Conservation (phyloP, 2,113 vertebrate genomes). For the Nothobranchius furzeri region DNA sequence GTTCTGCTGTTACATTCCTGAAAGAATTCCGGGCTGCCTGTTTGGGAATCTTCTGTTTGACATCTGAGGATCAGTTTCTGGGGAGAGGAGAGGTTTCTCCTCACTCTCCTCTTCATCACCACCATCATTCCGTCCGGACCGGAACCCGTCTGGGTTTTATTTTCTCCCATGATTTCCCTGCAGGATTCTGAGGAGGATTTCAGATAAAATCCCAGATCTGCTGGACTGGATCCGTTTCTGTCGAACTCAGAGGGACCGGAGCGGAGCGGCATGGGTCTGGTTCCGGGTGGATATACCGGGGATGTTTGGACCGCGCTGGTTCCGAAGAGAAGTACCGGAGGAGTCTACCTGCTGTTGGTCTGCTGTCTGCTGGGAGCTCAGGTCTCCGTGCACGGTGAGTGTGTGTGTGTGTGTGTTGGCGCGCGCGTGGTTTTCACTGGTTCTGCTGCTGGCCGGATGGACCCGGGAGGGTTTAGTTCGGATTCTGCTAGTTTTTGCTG, state of each 20-base stretch:
- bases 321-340: constrained; percentile 35
- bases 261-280: constrained; percentile 60
- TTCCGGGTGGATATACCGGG: constrained; percentile 41
- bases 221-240: constrained; percentile 11
- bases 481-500: too few relatives aligned
- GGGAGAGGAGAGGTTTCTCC: constrained; percentile 28
- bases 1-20: constrained; percentile 18
- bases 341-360: constrained; percentile 64
- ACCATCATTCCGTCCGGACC: neutral
- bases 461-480: too few relatives aligned
- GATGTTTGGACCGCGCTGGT: constrained; percentile 42
- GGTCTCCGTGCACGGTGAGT: constrained; percentile 52
- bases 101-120: constrained; percentile 1
- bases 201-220: neutral
- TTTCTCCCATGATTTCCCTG: neutral
- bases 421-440: neutral
- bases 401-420: constrained; percentile 9
- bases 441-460: too few relatives aligned
- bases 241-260: constrained; percentile 20
- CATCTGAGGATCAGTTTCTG: constrained; percentile 13
- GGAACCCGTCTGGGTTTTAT: neutral
- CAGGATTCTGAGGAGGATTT: constrained; percentile 32
- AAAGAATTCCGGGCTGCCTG: too few relatives aligned
- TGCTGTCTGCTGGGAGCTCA: constrained; percentile 55
- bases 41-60: constrained; percentile 6